These are phyloP conservation scores for Oryzias dopingdopingensis DNA, from an alignment of 2,797 vertebrate species.

Conservation along the genomic window DNA sequence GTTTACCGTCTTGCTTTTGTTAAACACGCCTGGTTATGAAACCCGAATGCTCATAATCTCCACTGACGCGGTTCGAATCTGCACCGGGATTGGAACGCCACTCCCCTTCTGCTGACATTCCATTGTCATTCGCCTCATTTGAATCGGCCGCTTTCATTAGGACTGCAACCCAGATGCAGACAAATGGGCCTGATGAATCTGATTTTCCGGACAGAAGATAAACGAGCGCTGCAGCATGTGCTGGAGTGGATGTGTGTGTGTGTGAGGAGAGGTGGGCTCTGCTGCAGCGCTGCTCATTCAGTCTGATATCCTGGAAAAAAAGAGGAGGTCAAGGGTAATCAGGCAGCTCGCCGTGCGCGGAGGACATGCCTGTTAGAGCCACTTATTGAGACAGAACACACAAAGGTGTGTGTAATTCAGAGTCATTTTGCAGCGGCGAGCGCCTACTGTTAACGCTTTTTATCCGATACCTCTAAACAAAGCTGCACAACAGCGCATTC, in stretches of 20 bases:
- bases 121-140: constrained; percentile 28
- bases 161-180: constrained; percentile 58
- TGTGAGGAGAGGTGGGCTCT: neutral
- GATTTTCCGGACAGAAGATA: constrained; percentile 28
- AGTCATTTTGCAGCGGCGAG: constrained; percentile 4
- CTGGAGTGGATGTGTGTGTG: constrained; percentile 6
- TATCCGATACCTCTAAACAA: constrained; percentile 6
- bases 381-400: constrained; percentile 24
- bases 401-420: constrained; percentile 24
- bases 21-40: no score
- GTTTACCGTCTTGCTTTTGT: no score
- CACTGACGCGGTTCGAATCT: constrained; percentile 33
- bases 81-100: constrained; percentile 40
- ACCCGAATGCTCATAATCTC: constrained; percentile 26
- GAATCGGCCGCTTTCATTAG: constrained; percentile 49
- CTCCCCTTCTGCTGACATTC: constrained; percentile 43
- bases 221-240: constrained; percentile 28
- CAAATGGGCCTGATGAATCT: constrained; percentile 46
- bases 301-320: constrained; percentile 17
- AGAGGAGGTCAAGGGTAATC: constrained; percentile 56
- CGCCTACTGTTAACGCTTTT: constrained; percentile 16
- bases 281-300: constrained; percentile 16
- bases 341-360: constrained; percentile 27
- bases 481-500: no score
- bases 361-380: constrained; percentile 37